These are phyloP conservation scores for Babylonia areolata DNA, from an alignment of 1,140 invertebrate species.

Conservation along the genomic window DNA sequence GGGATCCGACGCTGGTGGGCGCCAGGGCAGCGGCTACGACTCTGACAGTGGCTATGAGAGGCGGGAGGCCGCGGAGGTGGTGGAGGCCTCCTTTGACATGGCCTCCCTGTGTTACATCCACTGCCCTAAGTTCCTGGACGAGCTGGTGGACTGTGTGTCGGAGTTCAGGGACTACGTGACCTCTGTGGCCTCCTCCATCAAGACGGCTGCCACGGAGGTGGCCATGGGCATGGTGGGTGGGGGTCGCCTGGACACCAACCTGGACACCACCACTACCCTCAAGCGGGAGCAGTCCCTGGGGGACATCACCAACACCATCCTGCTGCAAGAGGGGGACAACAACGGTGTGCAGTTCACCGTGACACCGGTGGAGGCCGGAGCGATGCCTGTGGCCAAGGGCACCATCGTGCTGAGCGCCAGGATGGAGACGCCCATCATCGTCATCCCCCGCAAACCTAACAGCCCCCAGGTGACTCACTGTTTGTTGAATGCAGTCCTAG, in stretches of 20 bases:
- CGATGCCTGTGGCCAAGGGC: constrained; percentile 18
- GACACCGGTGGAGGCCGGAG: not conserved
- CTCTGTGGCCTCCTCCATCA: constrained; percentile 87
- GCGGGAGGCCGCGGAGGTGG: constrained; percentile 54
- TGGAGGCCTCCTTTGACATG: constrained; percentile 83
- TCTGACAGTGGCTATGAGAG: not conserved
- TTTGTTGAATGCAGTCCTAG: too few relatives aligned
- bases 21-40: not conserved
- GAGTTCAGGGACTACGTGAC: constrained; percentile 84
- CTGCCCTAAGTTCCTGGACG: constrained; percentile 89
- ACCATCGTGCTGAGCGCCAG: constrained; percentile 81
- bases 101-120: constrained; percentile 96
- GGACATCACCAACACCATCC: constrained; percentile 46
- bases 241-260: constrained; percentile 38
- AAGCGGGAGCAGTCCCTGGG: constrained; percentile 44
- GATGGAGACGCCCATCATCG: constrained; percentile 92
- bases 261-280: not conserved
- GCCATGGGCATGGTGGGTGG: constrained; percentile 89
- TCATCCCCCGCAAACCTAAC: constrained; percentile 86
- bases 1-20: constrained; percentile 43
- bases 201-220: constrained; percentile 93
- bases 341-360: not conserved
- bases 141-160: constrained; percentile 87
- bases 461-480: constrained; percentile 80
- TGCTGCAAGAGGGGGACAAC: constrained; percentile 43